These are phyloP conservation scores for Toxostoma redivivum DNA, from an alignment of 2,113 vertebrate genomes.

Conservation along the genomic window DNA sequence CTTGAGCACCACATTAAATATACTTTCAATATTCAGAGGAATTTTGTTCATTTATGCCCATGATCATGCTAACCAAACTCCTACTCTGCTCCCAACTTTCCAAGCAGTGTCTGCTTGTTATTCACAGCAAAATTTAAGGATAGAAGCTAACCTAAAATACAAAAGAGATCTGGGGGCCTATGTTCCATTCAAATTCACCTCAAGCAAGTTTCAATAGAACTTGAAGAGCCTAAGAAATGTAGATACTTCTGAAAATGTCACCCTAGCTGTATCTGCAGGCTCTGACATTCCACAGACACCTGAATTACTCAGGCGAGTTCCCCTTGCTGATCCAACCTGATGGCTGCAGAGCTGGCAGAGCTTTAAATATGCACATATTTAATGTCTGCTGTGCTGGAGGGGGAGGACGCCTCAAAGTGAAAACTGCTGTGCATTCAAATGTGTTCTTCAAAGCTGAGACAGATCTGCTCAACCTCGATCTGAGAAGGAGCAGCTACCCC, in stretches of 20 bases:
- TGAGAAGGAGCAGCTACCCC: neutral
- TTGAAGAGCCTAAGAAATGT: neutral
- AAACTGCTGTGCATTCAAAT: neutral
- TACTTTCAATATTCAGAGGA: neutral
- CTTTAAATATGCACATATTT: neutral
- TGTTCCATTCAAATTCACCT: neutral
- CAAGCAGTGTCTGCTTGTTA: neutral
- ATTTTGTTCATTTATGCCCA: neutral
- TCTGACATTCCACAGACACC: neutral
- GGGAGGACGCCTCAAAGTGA: neutral
- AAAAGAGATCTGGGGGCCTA: neutral
- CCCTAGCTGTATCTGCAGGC: neutral
- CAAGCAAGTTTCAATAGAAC: neutral
- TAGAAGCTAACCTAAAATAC: neutral
- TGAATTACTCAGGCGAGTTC: neutral
- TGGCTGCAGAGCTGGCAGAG: neutral
- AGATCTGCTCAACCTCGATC: neutral
- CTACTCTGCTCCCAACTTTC: neutral
- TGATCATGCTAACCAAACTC: neutral
- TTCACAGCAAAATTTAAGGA: neutral
- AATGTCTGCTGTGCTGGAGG: neutral
- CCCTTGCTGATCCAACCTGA: neutral
- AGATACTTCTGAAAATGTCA: conserved; percentile 17
- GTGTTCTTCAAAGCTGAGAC: neutral
- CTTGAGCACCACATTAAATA: neutral